A percentile compares a stretch with the other conserved stretches of the same genome.
These are phyloP conservation scores for Falco peregrinus DNA, from an alignment of 2,797 vertebrate species.

Conservation along the genomic window DNA sequence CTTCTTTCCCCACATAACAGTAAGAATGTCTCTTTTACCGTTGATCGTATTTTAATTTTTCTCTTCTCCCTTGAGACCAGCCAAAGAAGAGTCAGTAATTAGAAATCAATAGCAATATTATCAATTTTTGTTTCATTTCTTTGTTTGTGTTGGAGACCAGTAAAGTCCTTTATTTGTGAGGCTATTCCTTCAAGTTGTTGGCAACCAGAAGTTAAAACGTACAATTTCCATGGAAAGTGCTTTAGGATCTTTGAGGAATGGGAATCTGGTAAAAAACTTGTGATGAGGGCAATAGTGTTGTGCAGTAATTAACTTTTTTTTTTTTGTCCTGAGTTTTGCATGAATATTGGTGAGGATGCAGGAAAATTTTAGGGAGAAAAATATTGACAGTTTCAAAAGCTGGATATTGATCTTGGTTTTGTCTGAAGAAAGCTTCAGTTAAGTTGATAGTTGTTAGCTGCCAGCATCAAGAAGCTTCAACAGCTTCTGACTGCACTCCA, in stretches of 20 bases:
- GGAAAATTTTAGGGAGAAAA: background rate
- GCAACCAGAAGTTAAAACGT: background rate
- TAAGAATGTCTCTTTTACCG: background rate
- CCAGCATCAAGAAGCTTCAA: background rate
- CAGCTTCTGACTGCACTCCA: constrained; percentile 15
- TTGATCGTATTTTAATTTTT: background rate
- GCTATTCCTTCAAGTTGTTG: background rate
- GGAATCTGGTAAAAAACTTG: background rate
- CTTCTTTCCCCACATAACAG: background rate
- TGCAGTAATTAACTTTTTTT: background rate
- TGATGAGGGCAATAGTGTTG: background rate
- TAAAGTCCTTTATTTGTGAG: background rate
- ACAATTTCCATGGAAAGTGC: background rate
- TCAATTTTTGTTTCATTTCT: background rate
- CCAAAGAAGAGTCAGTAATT: background rate
- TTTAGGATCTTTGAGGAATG: background rate
- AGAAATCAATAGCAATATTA: background rate
- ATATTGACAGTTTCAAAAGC: background rate
- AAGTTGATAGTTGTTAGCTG: background rate
- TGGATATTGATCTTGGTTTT: background rate
- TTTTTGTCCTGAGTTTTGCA: background rate
- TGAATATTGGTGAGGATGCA: background rate
- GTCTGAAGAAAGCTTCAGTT: constrained; percentile 10
- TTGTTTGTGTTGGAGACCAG: background rate
- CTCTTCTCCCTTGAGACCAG: background rate